Conservation (phyloP, 2,797 vertebrate genomes). For the Chrosomus eos region DNA sequence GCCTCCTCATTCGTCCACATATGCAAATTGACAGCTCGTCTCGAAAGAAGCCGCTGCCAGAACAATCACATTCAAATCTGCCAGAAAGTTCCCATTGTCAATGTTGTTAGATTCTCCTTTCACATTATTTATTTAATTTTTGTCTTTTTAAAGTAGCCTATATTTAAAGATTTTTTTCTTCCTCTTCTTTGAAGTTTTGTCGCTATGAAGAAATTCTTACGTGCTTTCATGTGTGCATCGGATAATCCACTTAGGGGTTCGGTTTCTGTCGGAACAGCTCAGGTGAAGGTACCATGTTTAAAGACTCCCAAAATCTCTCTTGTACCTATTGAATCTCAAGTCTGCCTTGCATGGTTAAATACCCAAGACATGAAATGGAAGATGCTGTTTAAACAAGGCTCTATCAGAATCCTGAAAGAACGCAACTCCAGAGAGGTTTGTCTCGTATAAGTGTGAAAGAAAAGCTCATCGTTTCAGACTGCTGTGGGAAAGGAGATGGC, state of each 20-base stretch:
- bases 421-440: conserved; percentile 17
- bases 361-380: conserved; percentile 24
- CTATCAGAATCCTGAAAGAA: conserved; percentile 21
- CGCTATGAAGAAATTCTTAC: conserved; percentile 6
- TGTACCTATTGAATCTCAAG: neutral
- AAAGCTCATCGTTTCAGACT: neutral
- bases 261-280: conserved; percentile 29
- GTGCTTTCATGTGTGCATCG: conserved; percentile 8
- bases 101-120: conserved; percentile 31
- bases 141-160: conserved; percentile 14
- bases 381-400: conserved; percentile 37
- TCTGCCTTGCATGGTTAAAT: conserved; percentile 34
- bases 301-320: conserved; percentile 7
- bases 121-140: conserved; percentile 12
- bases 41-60: conserved; percentile 18
- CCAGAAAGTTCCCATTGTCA: conserved; percentile 33
- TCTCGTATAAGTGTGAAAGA: neutral
- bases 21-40: conserved; percentile 30
- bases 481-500: neutral
- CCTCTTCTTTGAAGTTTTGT: conserved; percentile 41
- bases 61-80: conserved; percentile 25
- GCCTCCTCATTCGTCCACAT: neutral
- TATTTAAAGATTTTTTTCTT: conserved; percentile 31
- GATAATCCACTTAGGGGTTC: conserved; percentile 46
- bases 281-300: conserved; percentile 34